These are phyloP conservation scores for Saxidomus purpurata DNA, from an alignment of 1,140 invertebrate genomes.

Conservation along the genomic window DNA sequence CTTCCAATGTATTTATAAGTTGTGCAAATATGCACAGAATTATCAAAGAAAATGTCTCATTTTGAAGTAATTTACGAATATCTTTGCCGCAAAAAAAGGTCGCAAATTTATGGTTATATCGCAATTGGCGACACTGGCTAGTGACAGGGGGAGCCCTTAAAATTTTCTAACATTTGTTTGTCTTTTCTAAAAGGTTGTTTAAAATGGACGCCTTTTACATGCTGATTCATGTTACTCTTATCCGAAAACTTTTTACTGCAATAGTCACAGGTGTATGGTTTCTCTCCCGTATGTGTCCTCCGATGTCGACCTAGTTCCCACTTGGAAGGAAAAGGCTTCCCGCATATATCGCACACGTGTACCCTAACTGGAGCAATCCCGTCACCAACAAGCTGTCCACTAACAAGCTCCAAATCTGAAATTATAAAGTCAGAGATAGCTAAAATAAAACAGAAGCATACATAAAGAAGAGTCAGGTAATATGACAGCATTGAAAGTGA, in stretches of 20 bases:
- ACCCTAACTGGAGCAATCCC: conserved; percentile 24
- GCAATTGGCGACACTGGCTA: too few relatives aligned
- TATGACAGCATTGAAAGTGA: too few relatives aligned
- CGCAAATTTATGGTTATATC: too few relatives aligned
- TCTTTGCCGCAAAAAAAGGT: too few relatives aligned
- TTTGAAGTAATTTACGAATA: too few relatives aligned
- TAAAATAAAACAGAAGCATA: too few relatives aligned
- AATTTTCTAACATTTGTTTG: neutral
- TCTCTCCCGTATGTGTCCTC: conserved; percentile 56
- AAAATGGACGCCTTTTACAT: conserved; percentile 55
- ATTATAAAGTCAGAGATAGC: too few relatives aligned
- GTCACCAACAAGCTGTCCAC: neutral
- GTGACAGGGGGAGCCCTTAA: too few relatives aligned
- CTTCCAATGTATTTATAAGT: too few relatives aligned
- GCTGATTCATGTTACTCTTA: conserved; percentile 65
- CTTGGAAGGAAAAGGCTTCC: conserved; percentile 53
- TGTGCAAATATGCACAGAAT: too few relatives aligned
- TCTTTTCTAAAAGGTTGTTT: conserved; percentile 28
- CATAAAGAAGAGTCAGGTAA: too few relatives aligned
- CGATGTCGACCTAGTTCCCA: conserved; percentile 55
- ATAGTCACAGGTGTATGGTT: conserved; percentile 46
- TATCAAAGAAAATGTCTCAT: too few relatives aligned
- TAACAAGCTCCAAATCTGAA: neutral
- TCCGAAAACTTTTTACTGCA: conserved; percentile 43
- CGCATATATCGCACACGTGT: conserved; percentile 31